phyloP scores from a whole-genome alignment of 2,797 vertebrate genomes.

The Anabas testudineus region DNA sequence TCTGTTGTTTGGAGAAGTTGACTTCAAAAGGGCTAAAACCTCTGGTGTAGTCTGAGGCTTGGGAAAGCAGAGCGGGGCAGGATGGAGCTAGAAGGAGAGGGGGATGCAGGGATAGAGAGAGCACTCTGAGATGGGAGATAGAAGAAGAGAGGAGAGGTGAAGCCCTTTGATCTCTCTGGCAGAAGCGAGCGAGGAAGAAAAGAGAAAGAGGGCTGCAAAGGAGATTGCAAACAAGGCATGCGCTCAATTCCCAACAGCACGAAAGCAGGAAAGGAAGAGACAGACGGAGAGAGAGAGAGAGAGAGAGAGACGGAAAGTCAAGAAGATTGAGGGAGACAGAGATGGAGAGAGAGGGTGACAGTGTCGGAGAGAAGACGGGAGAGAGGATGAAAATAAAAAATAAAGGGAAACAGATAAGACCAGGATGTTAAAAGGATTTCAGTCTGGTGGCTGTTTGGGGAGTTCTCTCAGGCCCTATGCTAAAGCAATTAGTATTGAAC shows the following conservation, averaged over 20 bases:
- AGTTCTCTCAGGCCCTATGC: conserved; percentile 75
- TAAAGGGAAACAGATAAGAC: conserved; percentile 74
- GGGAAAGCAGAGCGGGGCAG: conserved; percentile 69
- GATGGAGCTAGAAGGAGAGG: conserved; percentile 59
- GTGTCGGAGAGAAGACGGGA: conserved; percentile 38
- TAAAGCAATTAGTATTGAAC: conserved; percentile 87
- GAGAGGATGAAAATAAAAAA: conserved; percentile 64
- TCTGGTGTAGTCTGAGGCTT: conserved; percentile 66
- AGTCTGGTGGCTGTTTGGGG: conserved; percentile 74
- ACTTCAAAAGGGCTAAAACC: conserved; percentile 78
- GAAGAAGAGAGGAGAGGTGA: conserved; percentile 73
- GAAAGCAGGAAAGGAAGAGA: conserved; percentile 37
- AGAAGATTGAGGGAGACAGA: conserved; percentile 62
- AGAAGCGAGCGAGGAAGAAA: conserved; percentile 75
- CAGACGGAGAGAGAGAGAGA: conserved; percentile 44
- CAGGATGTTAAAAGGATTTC: conserved; percentile 81
- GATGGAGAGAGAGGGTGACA: conserved; percentile 54
- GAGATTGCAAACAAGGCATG: conserved; percentile 77
- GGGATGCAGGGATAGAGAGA: conserved; percentile 54
- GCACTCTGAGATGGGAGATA: conserved; percentile 66
- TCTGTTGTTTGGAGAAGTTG: conserved; percentile 76
- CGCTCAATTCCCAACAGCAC: conserved; percentile 72
- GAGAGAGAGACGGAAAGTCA: conserved; percentile 43
- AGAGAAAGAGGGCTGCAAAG: conserved; percentile 65
- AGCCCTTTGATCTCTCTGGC: conserved; percentile 86